A percentile compares a stretch with the other conserved stretches of the same genome.
Conservation (phyloP, 2,888 invertebrate genomes). For the Acleris laterana region DNA sequence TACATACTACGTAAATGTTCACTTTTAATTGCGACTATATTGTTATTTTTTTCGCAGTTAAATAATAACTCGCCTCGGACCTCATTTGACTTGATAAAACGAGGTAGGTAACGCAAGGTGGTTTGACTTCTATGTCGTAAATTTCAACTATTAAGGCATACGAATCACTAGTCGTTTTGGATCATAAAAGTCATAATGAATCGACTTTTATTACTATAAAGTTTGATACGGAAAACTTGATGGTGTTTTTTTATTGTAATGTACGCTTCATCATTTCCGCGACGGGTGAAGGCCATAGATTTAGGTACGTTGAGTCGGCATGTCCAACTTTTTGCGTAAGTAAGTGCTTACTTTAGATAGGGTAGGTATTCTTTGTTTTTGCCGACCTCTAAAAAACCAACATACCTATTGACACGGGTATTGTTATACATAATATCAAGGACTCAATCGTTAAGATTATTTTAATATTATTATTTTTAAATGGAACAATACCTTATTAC, state of each 20-base stretch:
- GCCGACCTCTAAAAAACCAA: too few species aligned
- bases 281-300: constrained; percentile 27
- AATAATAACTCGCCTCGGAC: neutral
- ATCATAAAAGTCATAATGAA: constrained; percentile 24
- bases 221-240: constrained; percentile 27
- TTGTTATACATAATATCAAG: too few species aligned
- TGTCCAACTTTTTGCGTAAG: neutral
- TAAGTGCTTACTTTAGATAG: neutral
- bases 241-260: constrained; percentile 24
- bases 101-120: neutral
- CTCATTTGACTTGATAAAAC: neutral
- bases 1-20: too few species aligned
- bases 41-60: neutral
- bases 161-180: constrained; percentile 11
- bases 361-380: neutral
- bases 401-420: too few species aligned
- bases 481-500: too few species aligned
- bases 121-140: constrained; percentile 19
- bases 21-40: neutral
- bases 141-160: constrained; percentile 5
- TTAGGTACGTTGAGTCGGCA: constrained; percentile 1
- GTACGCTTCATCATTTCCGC: constrained; percentile 27
- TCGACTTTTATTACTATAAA: constrained; percentile 21
- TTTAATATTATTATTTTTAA: too few species aligned
- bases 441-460: too few species aligned